Percentiles rank a stretch among this genome's conserved stretches.
Evolutionary conservation across 2,113 vertebrate genomes (phyloP).

Genomic region (Chunga burmeisteri): DNA sequence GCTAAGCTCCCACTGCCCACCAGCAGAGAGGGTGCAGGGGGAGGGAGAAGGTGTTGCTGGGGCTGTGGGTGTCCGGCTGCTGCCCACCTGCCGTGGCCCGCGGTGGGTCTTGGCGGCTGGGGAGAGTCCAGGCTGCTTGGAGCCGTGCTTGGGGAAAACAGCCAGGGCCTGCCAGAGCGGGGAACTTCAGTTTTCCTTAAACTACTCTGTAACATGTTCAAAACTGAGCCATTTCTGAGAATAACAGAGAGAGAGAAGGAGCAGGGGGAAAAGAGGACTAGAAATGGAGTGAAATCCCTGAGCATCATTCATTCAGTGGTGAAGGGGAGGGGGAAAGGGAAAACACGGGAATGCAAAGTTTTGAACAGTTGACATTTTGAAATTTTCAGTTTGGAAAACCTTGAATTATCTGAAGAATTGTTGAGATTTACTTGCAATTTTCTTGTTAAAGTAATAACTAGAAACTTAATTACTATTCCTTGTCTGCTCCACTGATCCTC

Average conservation of each 20-base stretch:
- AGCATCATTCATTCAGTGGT: neutral
- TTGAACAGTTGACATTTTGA: neutral
- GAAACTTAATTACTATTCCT: neutral
- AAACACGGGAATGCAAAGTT: neutral
- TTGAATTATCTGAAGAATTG: neutral
- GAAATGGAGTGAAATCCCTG: neutral
- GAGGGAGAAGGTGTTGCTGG: neutral
- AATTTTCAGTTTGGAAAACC: neutral
- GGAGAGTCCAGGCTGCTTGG: neutral
- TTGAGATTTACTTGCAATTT: neutral
- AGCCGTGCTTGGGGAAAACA: neutral
- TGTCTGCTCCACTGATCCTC: neutral
- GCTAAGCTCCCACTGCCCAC: neutral
- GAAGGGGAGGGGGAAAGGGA: neutral
- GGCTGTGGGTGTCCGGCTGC: neutral
- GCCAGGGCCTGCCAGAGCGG: neutral
- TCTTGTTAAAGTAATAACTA: neutral
- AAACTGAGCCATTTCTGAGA: neutral
- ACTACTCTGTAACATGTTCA: neutral
- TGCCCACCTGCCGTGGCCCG: neutral
- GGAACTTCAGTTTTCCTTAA: neutral
- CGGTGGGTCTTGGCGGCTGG: neutral
- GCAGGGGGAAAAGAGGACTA: neutral
- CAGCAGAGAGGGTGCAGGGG: neutral
- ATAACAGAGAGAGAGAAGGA: neutral